Conservation (phyloP, 1,140 invertebrate genomes). For the Linepithema humile region DNA sequence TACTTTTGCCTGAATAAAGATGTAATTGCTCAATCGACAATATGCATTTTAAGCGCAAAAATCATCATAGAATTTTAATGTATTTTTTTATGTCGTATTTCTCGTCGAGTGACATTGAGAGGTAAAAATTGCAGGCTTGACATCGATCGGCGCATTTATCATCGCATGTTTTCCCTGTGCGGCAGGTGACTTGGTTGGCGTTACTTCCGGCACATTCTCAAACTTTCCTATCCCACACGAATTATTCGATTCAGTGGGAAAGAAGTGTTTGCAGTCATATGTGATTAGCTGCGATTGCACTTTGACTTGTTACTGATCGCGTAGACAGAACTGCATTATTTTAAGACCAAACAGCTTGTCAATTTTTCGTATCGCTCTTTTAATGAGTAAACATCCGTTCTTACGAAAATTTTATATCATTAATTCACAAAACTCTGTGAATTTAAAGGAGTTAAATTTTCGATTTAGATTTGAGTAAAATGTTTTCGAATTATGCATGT, state of each 20-base stretch:
- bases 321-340: background rate
- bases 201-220: conserved; percentile 66
- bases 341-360: conserved; percentile 2
- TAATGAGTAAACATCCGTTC: conserved; percentile 15
- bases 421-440: background rate
- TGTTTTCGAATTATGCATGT: background rate
- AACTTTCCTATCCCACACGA: conserved; percentile 57
- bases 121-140: background rate
- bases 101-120: background rate
- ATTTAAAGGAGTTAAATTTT: background rate
- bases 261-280: conserved; percentile 45
- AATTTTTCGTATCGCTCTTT: background rate
- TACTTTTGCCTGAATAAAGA: background rate
- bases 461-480: background rate
- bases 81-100: background rate
- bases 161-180: background rate
- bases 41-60: background rate
- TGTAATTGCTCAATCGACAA: background rate
- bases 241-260: conserved; percentile 65
- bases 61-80: background rate
- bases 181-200: conserved; percentile 54
- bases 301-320: conserved; percentile 37
- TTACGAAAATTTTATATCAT: background rate
- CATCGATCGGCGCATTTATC: background rate
- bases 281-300: conserved; percentile 40